Base-by-base conservation (phyloP, 1,140 invertebrate species). In the Holcopasites calliopsidis region DNA sequence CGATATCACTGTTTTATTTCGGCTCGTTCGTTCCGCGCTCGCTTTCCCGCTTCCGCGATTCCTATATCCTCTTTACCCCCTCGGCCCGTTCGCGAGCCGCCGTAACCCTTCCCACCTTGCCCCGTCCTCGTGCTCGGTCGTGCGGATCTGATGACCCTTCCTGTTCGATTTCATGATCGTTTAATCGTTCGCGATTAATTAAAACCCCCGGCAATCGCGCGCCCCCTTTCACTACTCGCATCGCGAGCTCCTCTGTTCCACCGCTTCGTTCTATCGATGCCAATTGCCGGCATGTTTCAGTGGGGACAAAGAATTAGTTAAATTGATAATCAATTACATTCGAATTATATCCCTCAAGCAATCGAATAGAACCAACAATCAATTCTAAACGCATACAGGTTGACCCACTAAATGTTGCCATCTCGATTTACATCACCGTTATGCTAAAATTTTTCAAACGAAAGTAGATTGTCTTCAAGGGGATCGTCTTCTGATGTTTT, bases 1-100 rank as follows among this genome's bases (percentile, higher is more conserved):
- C 88, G 89, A 91, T 92, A 92, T 91, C 87, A 89, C 90, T 89
- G 90, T 92, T 91, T 91, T 90, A 92, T 91, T 91, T 91, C 87
- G 81, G 76, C 84, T 86, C 84, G 87, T 85, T 89, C 85, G 75
- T 77, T 77, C 79, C 64, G 62, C 68, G 16, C 80, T 80, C 73
- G 60, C 77, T 79, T 79, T 83, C 79, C 76, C 76, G 77, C 80
- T 82, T 82, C 65, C 80, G 85, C 82, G 77, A 85, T 85, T 72
- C 85, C n/a, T n/a, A n/a, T 85, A 82, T 80, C 83, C 84, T 81
- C 84, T 86, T 85, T 80, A 83, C 80, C 60, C 82, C 72, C 55
- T n/a, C 11, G 75, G 70, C 78, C 80, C 83, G 60, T 52, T 50
- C 21, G 47, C 75, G 38, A 70, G 44, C 54, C 50, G 55, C 38